phyloP scores from a whole-genome alignment of 1,140 invertebrate species.

The Lineus longissimus region DNA sequence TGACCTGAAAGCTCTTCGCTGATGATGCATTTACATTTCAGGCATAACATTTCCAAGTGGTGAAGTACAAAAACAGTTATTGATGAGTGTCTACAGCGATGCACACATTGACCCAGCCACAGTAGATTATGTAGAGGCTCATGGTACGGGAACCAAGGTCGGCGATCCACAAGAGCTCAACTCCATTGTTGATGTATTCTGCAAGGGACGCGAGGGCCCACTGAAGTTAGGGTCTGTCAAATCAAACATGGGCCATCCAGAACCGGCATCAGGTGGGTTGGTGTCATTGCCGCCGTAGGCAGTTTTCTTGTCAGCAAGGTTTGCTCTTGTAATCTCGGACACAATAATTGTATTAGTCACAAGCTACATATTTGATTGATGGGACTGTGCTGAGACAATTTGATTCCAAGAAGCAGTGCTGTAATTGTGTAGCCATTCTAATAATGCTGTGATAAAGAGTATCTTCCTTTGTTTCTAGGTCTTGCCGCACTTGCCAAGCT shows the following conservation, averaged over 20 bases:
- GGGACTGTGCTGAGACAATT: no score
- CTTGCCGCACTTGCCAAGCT: constrained; percentile 84
- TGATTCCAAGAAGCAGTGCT: no score
- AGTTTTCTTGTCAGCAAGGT: constrained; percentile 13
- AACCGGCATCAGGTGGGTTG: constrained; percentile 81
- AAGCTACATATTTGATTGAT: no score
- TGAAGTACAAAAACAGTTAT: constrained; percentile 78
- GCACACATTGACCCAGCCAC: constrained; percentile 73
- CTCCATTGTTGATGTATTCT: constrained; percentile 87
- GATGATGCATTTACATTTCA: constrained; percentile 12
- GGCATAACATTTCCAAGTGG: constrained; percentile 86
- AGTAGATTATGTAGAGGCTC: constrained; percentile 87
- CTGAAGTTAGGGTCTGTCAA: constrained; percentile 92
- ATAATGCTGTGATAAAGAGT: no score
- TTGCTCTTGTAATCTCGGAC: background rate
- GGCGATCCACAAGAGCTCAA: constrained; percentile 96
- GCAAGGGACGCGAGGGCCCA: constrained; percentile 67
- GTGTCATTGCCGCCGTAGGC: constrained; percentile 35
- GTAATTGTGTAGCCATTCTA: no score
- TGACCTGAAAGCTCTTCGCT: no score
- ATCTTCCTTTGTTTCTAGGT: constrained; percentile 54
- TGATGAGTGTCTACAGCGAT: constrained; percentile 80
- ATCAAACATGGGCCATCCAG: constrained; percentile 96
- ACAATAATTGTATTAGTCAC: no score
- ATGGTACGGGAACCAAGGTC: constrained; percentile 87